Percentiles rank a stretch among this genome's conserved stretches.
phyloP scores from a whole-genome alignment of 2,797 vertebrate species.

The Sebastes goodei region DNA sequence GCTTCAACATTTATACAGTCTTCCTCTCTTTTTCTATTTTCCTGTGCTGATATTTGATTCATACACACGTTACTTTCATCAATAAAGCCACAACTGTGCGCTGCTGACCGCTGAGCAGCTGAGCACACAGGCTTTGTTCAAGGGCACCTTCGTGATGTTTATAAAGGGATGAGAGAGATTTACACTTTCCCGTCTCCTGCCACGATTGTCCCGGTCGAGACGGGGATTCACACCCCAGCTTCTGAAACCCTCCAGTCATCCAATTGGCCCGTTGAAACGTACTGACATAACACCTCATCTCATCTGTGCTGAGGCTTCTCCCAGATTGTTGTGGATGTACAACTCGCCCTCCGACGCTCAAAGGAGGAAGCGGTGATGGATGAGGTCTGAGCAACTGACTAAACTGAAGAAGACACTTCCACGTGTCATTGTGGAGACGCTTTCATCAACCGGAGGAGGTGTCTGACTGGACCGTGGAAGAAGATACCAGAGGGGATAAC shows the following conservation, averaged over 20 bases:
- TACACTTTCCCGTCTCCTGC: constrained; percentile 5
- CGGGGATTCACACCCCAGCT: not conserved
- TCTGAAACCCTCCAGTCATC: not conserved
- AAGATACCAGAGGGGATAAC: constrained; percentile 36
- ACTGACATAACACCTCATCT: not conserved
- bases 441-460: constrained; percentile 16
- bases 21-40: not conserved
- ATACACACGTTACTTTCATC: not conserved
- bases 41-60: not conserved
- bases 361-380: constrained; percentile 33
- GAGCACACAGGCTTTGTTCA: not conserved
- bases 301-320: not conserved
- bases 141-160: constrained; percentile 13
- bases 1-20: constrained; percentile 19
- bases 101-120: constrained; percentile 1
- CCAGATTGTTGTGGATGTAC: not conserved
- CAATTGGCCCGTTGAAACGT: not conserved
- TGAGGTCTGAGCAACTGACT: constrained; percentile 13
- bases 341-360: not conserved
- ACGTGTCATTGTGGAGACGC: not conserved
- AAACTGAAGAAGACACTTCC: constrained; percentile 3
- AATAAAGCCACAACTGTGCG: not conserved
- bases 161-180: constrained; percentile 15
- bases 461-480: not conserved
- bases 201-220: not conserved